Evolutionary conservation across 35 echinoderm and acorn worm genomes (phyloP), one percentile per base, ranked within the genome.

Genomic region (Diadema setosum): DNA sequence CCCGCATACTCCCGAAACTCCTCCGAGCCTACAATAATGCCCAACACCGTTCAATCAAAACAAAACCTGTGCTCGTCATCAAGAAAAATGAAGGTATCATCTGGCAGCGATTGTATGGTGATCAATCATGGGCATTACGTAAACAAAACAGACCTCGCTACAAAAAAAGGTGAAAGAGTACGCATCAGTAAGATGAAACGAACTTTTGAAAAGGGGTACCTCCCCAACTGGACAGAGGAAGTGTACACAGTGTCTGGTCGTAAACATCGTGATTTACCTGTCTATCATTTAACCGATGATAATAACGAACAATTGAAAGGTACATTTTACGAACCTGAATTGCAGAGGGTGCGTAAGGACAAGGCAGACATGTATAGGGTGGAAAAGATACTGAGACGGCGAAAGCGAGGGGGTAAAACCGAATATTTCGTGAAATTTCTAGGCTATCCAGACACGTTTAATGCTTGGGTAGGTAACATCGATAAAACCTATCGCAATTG

Each of bases 391-490:
- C 5, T 93, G 37, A 75, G 75, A 31, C 64, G 29, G 5, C 39
- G 85, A 12, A 90, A 81, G 32, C 37, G 75, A 26, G 33, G 81
- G 0, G 87, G 88, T 33, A 63, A 49, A 73, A 93, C 29, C 17
- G 82, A 97, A 63, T 94, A 88, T 82, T 93, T 94, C 52, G 88
- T 97, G 23, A 90, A 93, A 35, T 97, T 87, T 92, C 5, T 45
- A 20, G 95, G 95, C 0, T 97, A 93, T 39, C 95, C 91, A 1
- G 20, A 50, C 41, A 87, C 87, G 46, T 97, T 94, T 33, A 94
- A 94, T 50, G 85, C 73, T 43, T 97, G 95, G 95, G 91, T 93
- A 21, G 55, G 17, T 27, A 56, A 80, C 24, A 8, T 82, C 35
- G 39, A 85, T 85, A 85, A 85, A 85, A 60, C 16, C 8, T 23